phyloP scores from a whole-genome alignment of 2,797 vertebrate species.

The Gadopsis marmoratus region DNA sequence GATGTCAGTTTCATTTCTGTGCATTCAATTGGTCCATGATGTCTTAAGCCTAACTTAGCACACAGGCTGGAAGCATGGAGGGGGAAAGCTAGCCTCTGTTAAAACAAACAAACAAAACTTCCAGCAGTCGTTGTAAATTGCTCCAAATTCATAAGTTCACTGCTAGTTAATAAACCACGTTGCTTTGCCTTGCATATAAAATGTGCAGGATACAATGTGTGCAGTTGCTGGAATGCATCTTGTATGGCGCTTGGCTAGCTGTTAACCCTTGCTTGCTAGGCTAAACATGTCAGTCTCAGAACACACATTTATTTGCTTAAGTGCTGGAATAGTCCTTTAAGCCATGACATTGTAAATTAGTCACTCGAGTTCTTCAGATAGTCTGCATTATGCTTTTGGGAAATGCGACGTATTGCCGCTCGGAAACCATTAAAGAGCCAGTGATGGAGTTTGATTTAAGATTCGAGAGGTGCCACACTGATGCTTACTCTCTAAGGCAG shows the following conservation, averaged over 20 bases:
- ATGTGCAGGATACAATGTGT: not conserved
- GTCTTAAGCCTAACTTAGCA: constrained; percentile 1
- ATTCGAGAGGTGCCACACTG: constrained; percentile 40
- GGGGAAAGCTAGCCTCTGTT: not conserved
- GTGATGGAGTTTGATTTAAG: constrained; percentile 36
- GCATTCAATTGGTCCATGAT: not conserved
- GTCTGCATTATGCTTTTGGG: constrained; percentile 5
- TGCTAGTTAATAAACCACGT: not conserved
- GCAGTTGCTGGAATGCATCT: not conserved
- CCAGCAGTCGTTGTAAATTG: not conserved
- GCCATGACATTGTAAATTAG: constrained; percentile 4
- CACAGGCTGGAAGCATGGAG: not conserved
- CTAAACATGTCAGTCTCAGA: constrained; percentile 9
- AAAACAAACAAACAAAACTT: not conserved
- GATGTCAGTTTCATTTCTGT: constrained; percentile 1
- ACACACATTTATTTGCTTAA: not conserved
- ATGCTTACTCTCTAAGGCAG: constrained; percentile 36
- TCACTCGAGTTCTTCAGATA: not conserved
- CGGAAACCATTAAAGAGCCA: constrained; percentile 31
- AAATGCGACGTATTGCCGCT: constrained; percentile 7
- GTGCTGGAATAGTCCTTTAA: not conserved
- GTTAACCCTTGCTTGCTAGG: not conserved
- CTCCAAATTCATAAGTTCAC: not conserved
- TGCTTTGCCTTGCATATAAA: not conserved
- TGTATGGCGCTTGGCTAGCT: not conserved